Evolutionary conservation across 2,113 vertebrate genomes (phyloP).

Genomic region (Poeciliopsis retropinna): DNA sequence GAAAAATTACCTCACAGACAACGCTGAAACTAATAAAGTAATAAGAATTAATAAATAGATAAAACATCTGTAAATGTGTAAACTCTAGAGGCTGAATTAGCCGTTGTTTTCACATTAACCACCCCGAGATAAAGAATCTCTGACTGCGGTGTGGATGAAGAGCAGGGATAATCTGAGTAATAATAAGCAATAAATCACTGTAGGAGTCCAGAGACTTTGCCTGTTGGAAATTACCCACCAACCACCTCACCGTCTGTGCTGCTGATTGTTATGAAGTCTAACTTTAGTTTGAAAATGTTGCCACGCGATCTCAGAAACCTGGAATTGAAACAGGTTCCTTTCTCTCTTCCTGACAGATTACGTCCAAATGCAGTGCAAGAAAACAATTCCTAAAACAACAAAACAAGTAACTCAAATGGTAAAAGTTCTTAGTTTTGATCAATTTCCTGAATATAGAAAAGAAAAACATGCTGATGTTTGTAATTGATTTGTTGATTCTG

Average conservation of each 20-base stretch:
- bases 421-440: not conserved
- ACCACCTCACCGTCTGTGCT: no score
- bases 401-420: not conserved
- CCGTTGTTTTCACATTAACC: conserved; percentile 40
- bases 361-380: no score
- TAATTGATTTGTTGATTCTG: no score
- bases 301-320: no score
- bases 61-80: conserved; percentile 33
- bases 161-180: conserved; percentile 55
- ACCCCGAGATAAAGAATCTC: conserved; percentile 58
- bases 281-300: not conserved
- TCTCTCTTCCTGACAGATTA: no score
- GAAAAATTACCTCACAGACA: conserved; percentile 28
- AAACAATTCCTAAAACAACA: not conserved
- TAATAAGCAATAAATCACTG: conserved; percentile 54
- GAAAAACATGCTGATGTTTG: no score
- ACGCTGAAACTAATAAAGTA: not conserved
- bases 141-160: conserved; percentile 49
- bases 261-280: not conserved
- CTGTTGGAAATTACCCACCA: no score
- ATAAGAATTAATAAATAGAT: conserved; percentile 4
- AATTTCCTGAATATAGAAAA: no score
- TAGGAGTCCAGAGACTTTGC: conserved; percentile 40
- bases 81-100: conserved; percentile 37
- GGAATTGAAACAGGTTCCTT: no score